These are phyloP conservation scores for Tamandua tetradactyla DNA, from an alignment of 2,797 vertebrate species.

Conservation along the genomic window DNA sequence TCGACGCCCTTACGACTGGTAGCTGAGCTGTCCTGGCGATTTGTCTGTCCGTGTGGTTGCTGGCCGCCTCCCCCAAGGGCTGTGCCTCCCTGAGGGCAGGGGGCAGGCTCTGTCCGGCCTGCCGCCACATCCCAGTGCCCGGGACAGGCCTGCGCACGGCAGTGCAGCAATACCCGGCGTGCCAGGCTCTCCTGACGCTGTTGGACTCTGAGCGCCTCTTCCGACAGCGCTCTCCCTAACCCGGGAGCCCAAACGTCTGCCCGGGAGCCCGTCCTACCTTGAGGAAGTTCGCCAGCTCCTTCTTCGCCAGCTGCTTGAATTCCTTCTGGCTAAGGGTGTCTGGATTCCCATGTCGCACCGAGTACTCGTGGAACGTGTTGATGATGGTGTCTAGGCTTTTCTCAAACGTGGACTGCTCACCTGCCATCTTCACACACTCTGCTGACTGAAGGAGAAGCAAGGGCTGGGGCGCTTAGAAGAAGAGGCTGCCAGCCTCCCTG, in stretches of 20 bases:
- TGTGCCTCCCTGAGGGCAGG: not conserved
- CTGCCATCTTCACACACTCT: not conserved
- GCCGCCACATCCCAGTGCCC: not conserved
- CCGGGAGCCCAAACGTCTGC: not conserved
- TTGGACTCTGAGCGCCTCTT: fast-evolving
- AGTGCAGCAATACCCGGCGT: not conserved
- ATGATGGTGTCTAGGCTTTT: conserved; percentile 10
- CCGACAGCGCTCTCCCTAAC: not conserved
- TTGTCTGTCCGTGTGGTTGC: not conserved
- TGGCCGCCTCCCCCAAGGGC: not conserved
- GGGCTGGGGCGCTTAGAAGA: not conserved
- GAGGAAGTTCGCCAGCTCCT: conserved; percentile 67
- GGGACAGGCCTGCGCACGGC: not conserved
- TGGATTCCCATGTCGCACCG: fast-evolving
- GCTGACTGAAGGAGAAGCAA: not conserved
- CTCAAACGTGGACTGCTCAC: not conserved
- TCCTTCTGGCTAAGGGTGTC: conserved; percentile 65
- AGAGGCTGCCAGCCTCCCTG: not conserved
- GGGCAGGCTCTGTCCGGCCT: not conserved
- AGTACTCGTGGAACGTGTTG: conserved; percentile 66
- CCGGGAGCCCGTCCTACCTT: conserved; percentile 49
- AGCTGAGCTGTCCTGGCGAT: not conserved
- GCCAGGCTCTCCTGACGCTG: not conserved
- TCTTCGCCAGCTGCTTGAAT: conserved; percentile 24
- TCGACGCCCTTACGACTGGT: fast-evolving